A percentile compares a stretch with the other conserved stretches of the same genome.
Evolutionary conservation across 2,888 invertebrate genomes (phyloP).

Genomic region (Lacanobia oleracea): DNA sequence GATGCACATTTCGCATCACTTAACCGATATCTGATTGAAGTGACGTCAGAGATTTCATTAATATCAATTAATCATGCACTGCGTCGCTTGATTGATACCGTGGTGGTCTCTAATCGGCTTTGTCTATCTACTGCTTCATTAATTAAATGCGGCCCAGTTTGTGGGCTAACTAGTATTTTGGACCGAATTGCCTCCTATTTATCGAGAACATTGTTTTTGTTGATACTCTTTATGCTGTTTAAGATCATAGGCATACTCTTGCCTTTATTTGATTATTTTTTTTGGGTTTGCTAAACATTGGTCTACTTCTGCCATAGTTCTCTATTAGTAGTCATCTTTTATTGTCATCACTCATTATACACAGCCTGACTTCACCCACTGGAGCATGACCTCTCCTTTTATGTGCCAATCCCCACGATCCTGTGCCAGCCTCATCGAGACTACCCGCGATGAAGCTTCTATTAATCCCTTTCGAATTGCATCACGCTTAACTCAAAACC

Average conservation of each 20-base stretch:
- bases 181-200: neutral
- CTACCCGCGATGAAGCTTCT: neutral
- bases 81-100: conserved; percentile 46
- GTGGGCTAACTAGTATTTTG: conserved; percentile 11
- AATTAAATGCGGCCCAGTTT: conserved; percentile 42
- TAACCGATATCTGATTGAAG: conserved; percentile 50
- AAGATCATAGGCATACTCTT: neutral
- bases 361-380: no score
- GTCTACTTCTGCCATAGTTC: no score
- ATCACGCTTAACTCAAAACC: neutral
- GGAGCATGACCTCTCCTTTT: no score
- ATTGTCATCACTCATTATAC: neutral
- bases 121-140: conserved; percentile 42
- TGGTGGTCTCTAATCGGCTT: conserved; percentile 52
- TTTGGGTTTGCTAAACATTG: no score
- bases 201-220: neutral
- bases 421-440: no score
- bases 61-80: conserved; percentile 52
- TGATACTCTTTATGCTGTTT: neutral
- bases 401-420: no score
- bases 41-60: conserved; percentile 55
- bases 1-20: conserved; percentile 40
- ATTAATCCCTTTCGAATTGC: neutral
- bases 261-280: no score
- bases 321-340: no score